A percentile compares a stretch with the other conserved stretches of the same genome.
These are phyloP conservation scores for rabbit (Oryctolagus cuniculus) DNA, from an alignment of 2,113 vertebrate species.

Conservation along the genomic window mOryCun1.1 NC_091445.1:19074501-19075000, in stretches of 20 bases:
- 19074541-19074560: too few species aligned
- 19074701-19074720: slow-evolving; percentile 6
- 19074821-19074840: neutral
- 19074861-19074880: neutral
- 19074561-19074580: too few species aligned
- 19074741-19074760: neutral
- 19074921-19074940: neutral
- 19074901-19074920: neutral
- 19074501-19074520: too few species aligned
- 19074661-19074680: neutral
- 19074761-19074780: neutral
- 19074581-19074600: neutral
- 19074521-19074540: too few species aligned
- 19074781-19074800: neutral
- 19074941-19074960: neutral
- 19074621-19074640: slow-evolving; percentile 1
- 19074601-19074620: neutral
- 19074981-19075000: neutral
- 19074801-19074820: neutral
- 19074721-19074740: neutral
- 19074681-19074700: neutral
- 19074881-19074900: neutral
- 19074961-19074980: neutral
- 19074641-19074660: neutral
- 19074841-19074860: neutral